A percentile compares a stretch with the other conserved stretches of the same genome.
phyloP scores from a whole-genome alignment of 2,888 invertebrate genomes.

The Flabesymbios commensalis region DNA sequence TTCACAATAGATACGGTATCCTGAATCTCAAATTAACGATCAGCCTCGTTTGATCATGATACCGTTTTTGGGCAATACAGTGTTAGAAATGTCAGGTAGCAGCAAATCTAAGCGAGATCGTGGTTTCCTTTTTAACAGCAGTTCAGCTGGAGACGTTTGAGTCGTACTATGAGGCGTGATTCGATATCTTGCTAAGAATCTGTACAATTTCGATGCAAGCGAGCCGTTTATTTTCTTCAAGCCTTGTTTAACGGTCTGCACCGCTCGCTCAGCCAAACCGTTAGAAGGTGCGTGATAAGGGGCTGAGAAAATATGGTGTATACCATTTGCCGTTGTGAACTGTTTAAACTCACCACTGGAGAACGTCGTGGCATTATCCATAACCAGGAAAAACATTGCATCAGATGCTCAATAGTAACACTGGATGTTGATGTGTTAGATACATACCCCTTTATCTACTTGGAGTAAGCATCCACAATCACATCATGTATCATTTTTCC shows the following conservation, averaged over 20 bases:
- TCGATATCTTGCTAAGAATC: not conserved
- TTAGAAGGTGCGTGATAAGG: slow-evolving; percentile 5
- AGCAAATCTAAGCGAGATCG: too few species aligned
- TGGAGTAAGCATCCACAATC: slow-evolving; percentile 4
- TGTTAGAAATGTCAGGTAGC: too few species aligned
- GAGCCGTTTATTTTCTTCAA: not conserved
- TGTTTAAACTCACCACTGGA: not conserved
- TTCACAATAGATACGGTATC: not conserved
- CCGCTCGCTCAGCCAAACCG: slow-evolving; percentile 5
- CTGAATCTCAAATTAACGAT: not conserved
- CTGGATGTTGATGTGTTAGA: not conserved
- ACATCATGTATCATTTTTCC: slow-evolving; percentile 1
- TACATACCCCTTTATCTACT: not conserved
- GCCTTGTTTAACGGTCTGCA: not conserved
- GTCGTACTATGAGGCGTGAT: slow-evolving; percentile 6
- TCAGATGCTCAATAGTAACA: not conserved
- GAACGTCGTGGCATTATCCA: slow-evolving; percentile 1
- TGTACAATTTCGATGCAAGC: not conserved
- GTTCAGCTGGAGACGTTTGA: not conserved
- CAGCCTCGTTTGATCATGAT: not conserved
- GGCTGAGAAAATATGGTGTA: too few species aligned
- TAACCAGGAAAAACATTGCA: not conserved
- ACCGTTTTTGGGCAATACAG: not conserved
- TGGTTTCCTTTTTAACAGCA: not conserved
- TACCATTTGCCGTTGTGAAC: not conserved